These are phyloP conservation scores for Megaustenia siamemsis DNA, from an alignment of 2,888 invertebrate species.

Conservation along the genomic window DNA sequence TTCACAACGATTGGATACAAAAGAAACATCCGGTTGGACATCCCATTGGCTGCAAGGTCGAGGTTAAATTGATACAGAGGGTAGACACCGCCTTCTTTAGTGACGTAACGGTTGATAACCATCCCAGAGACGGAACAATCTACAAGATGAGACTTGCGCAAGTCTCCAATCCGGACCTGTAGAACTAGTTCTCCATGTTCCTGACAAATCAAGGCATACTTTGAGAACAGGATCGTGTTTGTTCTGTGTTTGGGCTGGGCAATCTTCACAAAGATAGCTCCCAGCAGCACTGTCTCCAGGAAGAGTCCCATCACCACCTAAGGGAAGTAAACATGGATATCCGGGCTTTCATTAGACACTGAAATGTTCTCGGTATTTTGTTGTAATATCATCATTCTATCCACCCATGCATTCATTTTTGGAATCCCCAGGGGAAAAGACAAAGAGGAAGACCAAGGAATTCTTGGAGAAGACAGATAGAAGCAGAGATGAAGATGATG, in stretches of 20 bases:
- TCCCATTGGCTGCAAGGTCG: constrained; percentile 92
- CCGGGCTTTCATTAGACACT: too few relatives aligned
- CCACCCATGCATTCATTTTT: too few relatives aligned
- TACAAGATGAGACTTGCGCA: constrained; percentile 77
- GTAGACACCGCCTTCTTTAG: constrained; percentile 93
- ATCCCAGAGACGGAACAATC: constrained; percentile 96
- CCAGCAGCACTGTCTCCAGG: constrained; percentile 86
- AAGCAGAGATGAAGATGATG: too few relatives aligned
- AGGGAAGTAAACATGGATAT: too few relatives aligned
- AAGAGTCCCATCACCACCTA: constrained; percentile 88
- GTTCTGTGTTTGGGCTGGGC: constrained; percentile 88
- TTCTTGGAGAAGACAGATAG: too few relatives aligned
- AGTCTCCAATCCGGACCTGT: constrained; percentile 78
- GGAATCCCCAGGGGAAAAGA: too few relatives aligned
- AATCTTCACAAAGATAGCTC: constrained; percentile 93
- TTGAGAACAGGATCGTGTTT: constrained; percentile 45
- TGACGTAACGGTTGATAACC: constrained; percentile 93
- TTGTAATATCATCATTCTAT: too few relatives aligned
- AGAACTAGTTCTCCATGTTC: constrained; percentile 55
- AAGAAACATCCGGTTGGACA: constrained; percentile 95
- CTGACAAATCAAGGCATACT: constrained; percentile 47
- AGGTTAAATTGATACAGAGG: constrained; percentile 96
- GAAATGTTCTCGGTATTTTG: too few relatives aligned
- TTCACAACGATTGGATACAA: constrained; percentile 98
- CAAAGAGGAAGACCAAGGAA: too few relatives aligned